A percentile compares a stretch with the other conserved stretches of the same genome.
Evolutionary conservation across 2,113 vertebrate species (phyloP).

Genomic region (Hippocampus barbouri): DNA sequence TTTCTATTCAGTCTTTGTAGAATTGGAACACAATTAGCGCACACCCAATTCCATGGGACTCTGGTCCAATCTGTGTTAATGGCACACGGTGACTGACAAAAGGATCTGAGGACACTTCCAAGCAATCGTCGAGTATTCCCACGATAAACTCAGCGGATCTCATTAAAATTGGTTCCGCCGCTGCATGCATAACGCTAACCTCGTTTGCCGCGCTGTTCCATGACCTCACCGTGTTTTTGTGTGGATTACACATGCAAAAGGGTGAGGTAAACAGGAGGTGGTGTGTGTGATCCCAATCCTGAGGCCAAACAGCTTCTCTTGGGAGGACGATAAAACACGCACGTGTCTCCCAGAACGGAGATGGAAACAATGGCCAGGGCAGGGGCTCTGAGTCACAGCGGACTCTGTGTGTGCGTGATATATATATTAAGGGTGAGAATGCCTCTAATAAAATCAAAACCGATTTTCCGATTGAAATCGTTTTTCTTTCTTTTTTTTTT

Average conservation of each 20-base stretch:
- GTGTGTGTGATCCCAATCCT: conserved; percentile 56
- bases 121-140: conserved; percentile 5
- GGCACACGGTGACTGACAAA: neutral
- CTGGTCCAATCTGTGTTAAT: neutral
- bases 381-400: conserved; percentile 31
- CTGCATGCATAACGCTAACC: conserved; percentile 2
- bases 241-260: conserved; percentile 10
- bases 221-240: conserved; percentile 21
- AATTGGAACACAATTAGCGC: neutral
- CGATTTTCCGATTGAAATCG: no score
- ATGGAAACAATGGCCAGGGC: conserved; percentile 63
- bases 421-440: no score
- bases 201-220: conserved; percentile 25
- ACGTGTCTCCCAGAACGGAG: conserved; percentile 55
- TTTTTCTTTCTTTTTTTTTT: no score
- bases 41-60: neutral
- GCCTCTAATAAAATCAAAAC: neutral
- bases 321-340: conserved; percentile 58
- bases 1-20: neutral
- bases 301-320: conserved; percentile 53
- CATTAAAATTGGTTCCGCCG: neutral
- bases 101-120: neutral
- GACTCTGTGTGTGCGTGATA: conserved; percentile 21
- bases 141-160: conserved; percentile 9
- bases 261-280: conserved; percentile 65